Conservation (phyloP, 2,888 invertebrate genomes). For the Eristalinus aeneus region DNA sequence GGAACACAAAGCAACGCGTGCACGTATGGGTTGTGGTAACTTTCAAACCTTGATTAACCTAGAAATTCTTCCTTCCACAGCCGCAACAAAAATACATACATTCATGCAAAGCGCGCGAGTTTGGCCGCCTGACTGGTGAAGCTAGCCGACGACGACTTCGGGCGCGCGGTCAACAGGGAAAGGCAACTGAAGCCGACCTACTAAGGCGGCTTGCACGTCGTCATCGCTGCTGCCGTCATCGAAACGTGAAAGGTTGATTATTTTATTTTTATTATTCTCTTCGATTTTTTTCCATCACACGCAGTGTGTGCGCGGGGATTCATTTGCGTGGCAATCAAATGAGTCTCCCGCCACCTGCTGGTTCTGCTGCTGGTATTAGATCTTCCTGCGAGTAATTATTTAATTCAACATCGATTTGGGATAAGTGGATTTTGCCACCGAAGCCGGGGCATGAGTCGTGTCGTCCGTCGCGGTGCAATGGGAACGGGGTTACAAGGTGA, state of each 20-base stretch:
- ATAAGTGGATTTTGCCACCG: neutral
- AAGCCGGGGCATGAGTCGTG: neutral
- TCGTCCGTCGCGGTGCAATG: neutral
- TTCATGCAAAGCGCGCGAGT: slow-evolving; percentile 22
- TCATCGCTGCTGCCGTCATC: slow-evolving; percentile 15
- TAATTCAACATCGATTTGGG: neutral
- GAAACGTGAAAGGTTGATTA: slow-evolving; percentile 66
- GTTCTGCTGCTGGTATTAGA: neutral
- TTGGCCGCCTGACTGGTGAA: neutral
- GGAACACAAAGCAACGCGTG: slow-evolving; percentile 31
- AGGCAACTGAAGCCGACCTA: slow-evolving; percentile 59
- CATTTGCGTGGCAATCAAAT: slow-evolving; percentile 56
- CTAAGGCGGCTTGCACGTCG: slow-evolving; percentile 59
- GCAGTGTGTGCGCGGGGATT: slow-evolving; percentile 40
- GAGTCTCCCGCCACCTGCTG: slow-evolving; percentile 19
- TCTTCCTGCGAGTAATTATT: neutral
- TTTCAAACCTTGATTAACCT: slow-evolving; percentile 70
- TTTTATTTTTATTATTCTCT: slow-evolving; percentile 9
- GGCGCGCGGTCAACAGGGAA: neutral
- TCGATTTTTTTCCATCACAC: slow-evolving; percentile 27
- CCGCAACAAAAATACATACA: slow-evolving; percentile 22
- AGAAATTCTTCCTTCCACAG: slow-evolving; percentile 63
- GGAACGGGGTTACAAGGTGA: neutral
- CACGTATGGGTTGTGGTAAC: slow-evolving; percentile 28
- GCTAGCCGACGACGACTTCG: no score